Percentiles rank a stretch among this genome's conserved stretches.
These are phyloP conservation scores for Heliconius congener DNA, from an alignment of 1,140 invertebrate genomes.

Conservation along the genomic window DNA sequence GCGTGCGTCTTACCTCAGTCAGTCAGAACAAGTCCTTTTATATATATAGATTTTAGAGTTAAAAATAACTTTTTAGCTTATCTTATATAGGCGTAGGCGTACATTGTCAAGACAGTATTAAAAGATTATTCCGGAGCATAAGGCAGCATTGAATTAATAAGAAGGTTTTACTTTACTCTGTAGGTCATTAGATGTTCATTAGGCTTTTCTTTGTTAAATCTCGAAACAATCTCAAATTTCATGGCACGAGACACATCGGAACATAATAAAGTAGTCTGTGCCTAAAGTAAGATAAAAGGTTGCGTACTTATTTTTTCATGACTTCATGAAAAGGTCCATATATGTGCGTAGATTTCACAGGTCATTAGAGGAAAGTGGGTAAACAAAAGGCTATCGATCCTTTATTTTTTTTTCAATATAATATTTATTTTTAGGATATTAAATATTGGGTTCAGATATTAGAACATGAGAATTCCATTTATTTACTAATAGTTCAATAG, in stretches of 20 bases:
- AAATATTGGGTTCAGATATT: not conserved
- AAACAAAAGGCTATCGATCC: conserved; percentile 37
- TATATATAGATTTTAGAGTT: not conserved
- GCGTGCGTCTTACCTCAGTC: too few relatives aligned
- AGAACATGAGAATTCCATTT: not conserved
- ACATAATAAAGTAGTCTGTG: conserved; percentile 28
- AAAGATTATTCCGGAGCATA: not conserved
- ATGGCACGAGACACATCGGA: not conserved
- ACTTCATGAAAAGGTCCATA: conserved; percentile 42
- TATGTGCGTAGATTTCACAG: conserved; percentile 46
- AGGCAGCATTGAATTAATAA: not conserved
- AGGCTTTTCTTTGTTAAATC: conserved; percentile 23
- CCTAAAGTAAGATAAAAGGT: conserved; percentile 43
- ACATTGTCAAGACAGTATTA: not conserved
- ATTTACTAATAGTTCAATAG: not conserved
- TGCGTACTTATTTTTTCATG: conserved; percentile 41
- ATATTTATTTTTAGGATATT: not conserved
- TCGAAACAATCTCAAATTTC: conserved; percentile 15
- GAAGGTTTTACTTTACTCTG: not conserved
- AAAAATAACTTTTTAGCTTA: not conserved
- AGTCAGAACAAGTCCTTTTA: too few relatives aligned
- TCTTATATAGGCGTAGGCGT: not conserved
- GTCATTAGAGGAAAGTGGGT: conserved; percentile 51
- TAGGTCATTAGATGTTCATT: conserved; percentile 20
- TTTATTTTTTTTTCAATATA: conserved; percentile 2